Base-by-base conservation (phyloP, 2,113 vertebrate genomes). In the Ardeotis arabs region DNA sequence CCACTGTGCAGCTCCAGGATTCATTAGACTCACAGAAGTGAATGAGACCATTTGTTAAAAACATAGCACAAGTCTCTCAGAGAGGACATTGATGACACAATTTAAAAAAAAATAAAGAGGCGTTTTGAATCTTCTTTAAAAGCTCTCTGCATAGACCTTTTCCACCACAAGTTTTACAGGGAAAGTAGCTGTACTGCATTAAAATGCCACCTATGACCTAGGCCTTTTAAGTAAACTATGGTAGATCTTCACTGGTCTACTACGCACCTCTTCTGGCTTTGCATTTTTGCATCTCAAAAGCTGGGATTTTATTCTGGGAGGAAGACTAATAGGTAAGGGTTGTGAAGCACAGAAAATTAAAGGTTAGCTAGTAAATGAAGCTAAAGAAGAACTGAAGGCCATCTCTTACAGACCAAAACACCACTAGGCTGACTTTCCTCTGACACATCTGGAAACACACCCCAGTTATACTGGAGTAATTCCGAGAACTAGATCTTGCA, bases 1-100 rank as follows among this genome's bases (percentile, higher is more conserved):
- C 96, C 89, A 94, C 96, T 85, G 92, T 72, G 95, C 67, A 96
- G 90, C 73, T 83, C 69, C 81, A 94, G 41, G 67, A 89, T 84
- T 92, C 81, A 64, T 49, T 80, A 85, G 68, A 85, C 59, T 88
- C 75, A 78, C 29, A 89, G 45, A 87, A 95, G 29, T 68, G 25
- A 75, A 92, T 45, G 41, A 72, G 69, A 88, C 67, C 81, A 90
- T 93, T 89, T 95, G 92, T 75, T 95, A 69, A 77, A 94, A 95
- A 60, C 63, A 62, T 3, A 95, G 37, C 45, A 52, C 4, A n/a
- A 80, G 33, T 64, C 33, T 70, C 41, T 81, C 56, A 29, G 66
- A 86, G 31, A 73, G 15, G 47, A 72, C 39, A n/a, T 0, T 6
- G 63, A 76, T 45, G 41, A 74, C 13, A 60, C 1, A 64, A 33